A percentile compares a stretch with the other conserved stretches of the same genome.
Evolutionary conservation across 2,797 vertebrate genomes (phyloP).

Genomic region (Lepus townsendii): DNA sequence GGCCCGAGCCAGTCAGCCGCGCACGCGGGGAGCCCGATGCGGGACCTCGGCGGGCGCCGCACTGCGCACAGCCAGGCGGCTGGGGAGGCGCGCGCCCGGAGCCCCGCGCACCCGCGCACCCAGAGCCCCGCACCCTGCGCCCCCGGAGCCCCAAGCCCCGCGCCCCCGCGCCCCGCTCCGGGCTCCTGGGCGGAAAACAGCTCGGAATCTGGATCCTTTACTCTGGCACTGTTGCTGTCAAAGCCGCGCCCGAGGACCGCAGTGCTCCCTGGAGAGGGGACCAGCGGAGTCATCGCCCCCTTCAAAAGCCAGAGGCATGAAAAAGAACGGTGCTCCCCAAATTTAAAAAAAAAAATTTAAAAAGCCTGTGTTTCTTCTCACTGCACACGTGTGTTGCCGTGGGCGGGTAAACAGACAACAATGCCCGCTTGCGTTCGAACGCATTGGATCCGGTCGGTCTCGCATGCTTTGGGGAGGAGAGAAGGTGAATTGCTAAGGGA

Average conservation of each 20-base stretch:
- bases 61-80: background rate
- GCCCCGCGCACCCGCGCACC: background rate
- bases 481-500: constrained; percentile 25
- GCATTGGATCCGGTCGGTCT: too few species aligned
- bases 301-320: constrained; percentile 19
- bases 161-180: too few species aligned
- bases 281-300: background rate
- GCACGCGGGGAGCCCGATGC: accelerated
- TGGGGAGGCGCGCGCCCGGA: background rate
- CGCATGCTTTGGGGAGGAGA: background rate
- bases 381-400: background rate
- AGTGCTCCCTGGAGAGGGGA: background rate
- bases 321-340: background rate
- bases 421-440: too few species aligned
- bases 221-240: background rate
- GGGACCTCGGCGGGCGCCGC: background rate
- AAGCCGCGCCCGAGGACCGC: constrained; percentile 7
- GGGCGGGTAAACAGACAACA: background rate
- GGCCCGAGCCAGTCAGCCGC: background rate
- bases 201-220: background rate
- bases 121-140: too few species aligned
- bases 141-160: too few species aligned
- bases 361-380: background rate
- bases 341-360: background rate
- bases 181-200: background rate